phyloP scores from a whole-genome alignment of 2,797 vertebrate species.

The Onychomys torridus region DNA sequence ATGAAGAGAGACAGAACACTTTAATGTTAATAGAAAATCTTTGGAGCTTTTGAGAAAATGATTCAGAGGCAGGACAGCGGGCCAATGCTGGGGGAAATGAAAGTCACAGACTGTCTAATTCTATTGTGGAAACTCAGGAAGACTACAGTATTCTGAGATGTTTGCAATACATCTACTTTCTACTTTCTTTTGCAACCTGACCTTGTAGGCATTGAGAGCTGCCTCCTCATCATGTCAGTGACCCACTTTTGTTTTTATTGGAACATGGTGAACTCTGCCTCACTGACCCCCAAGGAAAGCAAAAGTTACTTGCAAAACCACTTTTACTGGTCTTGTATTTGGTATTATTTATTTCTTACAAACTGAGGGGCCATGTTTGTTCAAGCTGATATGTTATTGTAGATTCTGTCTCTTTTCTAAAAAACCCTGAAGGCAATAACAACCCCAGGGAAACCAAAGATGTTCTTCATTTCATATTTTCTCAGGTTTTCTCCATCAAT shows the following conservation, averaged over 20 bases:
- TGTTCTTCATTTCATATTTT: slow-evolving; percentile 20
- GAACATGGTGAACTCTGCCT: neutral
- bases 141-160: neutral
- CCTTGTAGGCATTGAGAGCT: neutral
- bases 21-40: neutral
- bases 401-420: slow-evolving; percentile 14
- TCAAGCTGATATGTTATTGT: neutral
- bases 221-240: neutral
- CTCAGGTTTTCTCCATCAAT: slow-evolving; percentile 1
- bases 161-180: neutral
- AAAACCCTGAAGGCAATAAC: neutral
- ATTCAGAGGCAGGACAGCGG: neutral
- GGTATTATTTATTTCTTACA: neutral
- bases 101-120: neutral
- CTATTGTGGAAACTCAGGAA: neutral
- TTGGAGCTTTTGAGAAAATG: neutral
- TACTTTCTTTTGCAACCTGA: neutral
- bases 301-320: neutral
- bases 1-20: neutral
- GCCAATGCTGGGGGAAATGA: neutral
- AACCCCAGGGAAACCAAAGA: slow-evolving; percentile 35
- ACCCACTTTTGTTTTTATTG: neutral
- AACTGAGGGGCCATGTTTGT: neutral
- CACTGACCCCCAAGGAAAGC: neutral
- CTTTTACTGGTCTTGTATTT: neutral